Evolutionary conservation across 2,113 vertebrate genomes (phyloP), one percentile per base, ranked within the genome.

Genomic region (Xiphias gladius): DNA sequence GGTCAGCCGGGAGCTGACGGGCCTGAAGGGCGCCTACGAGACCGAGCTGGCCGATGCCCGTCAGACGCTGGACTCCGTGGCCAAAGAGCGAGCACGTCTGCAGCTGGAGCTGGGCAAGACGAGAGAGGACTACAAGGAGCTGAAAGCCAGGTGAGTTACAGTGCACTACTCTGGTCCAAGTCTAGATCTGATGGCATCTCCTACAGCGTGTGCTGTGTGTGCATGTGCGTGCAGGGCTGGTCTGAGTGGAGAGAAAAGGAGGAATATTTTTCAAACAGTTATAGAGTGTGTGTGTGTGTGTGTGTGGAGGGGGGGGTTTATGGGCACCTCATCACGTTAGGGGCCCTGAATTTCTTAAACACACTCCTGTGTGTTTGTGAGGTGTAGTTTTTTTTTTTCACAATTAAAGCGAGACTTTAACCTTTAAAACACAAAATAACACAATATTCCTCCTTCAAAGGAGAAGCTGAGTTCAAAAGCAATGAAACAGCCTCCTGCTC

Each of bases 41-140:
- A 91, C 95, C 0, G 98, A 99, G 95, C 96, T 99, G 88, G 96
- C 97, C 0, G 98, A 99, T 26, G 98, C 98, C 80, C 96, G 98
- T 17, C 96, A 98, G 94, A 98, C 98, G n/a, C 95, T 99, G 86
- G 98, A 99, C 92, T 97, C 97, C 0, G 97, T 99, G 95, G 98
- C 98, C 90, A 99, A 99, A 88, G 98, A 99, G 92, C 94, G 97
- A 2, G 98, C 98, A 0, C 94, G 98, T 10, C 95, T 99, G 82
- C 97, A 99, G 95, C 95, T 99, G 89, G 98, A 99, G 94, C 95
- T 99, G 77, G 95, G 96, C 79, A 99, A 99, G 92, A 94, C 97
- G 70, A 93, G 96, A 0, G 97, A 98, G 84, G 98, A 99, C 85
- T 94, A 96, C 94, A 98, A 97, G 94, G 98, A 99, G 94, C 97